These are phyloP conservation scores for Loriculus beryllinus DNA, from an alignment of 2,797 vertebrate species.

Conservation along the genomic window DNA sequence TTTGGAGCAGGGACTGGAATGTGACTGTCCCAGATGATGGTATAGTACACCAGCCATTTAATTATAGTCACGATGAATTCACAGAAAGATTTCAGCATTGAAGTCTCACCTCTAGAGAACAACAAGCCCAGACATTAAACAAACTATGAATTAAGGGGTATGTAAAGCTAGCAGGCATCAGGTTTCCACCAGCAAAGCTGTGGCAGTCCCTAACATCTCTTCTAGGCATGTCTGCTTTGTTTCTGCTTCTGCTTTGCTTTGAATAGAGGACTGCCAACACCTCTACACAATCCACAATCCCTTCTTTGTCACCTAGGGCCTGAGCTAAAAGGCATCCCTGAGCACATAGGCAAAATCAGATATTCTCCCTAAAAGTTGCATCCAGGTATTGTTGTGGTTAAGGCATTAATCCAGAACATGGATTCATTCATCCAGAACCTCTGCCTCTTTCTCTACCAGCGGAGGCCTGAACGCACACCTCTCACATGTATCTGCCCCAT, in stretches of 20 bases:
- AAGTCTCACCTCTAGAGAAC: neutral
- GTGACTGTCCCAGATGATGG: neutral
- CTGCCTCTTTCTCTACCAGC: neutral
- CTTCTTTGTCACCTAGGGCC: neutral
- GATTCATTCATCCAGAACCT: neutral
- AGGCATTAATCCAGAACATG: neutral
- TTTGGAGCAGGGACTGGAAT: neutral
- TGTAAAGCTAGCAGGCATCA: neutral
- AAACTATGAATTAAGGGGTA: neutral
- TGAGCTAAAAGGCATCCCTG: neutral
- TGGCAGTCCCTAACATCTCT: neutral
- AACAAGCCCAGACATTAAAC: neutral
- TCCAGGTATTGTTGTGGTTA: neutral
- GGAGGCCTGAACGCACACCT: neutral
- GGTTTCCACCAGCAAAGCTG: neutral
- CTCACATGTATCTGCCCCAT: fast-evolving
- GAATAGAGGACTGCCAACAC: neutral
- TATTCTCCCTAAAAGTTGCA: neutral
- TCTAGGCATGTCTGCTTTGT: neutral
- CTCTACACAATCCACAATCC: neutral
- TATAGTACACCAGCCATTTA: neutral
- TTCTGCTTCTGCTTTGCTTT: neutral
- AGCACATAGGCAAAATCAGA: neutral
- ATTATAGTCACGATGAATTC: neutral
- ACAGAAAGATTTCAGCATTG: neutral